Evolutionary conservation across 2,888 invertebrate genomes (phyloP).

Genomic region (Schrankia costaestrigalis): DNA sequence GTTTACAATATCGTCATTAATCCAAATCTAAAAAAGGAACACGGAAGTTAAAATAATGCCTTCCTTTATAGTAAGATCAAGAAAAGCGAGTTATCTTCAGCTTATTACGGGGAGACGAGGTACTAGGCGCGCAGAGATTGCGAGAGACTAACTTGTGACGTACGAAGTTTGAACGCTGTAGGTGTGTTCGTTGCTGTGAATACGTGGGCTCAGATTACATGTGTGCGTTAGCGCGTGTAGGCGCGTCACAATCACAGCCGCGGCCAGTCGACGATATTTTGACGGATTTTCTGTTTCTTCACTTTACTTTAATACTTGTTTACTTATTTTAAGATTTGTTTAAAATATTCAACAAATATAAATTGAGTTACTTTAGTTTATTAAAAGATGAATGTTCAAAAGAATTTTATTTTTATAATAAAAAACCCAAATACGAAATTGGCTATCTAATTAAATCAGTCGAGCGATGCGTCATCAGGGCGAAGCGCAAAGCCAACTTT

Average conservation of each 20-base stretch:
- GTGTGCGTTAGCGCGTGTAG: constrained; percentile 65
- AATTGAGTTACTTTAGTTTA: too few species aligned
- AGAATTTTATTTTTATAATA: constrained; percentile 7
- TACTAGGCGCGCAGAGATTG: constrained; percentile 71
- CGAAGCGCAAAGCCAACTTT: constrained; percentile 61
- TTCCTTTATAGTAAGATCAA: constrained; percentile 64
- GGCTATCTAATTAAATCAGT: constrained; percentile 33
- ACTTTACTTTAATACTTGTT: too few species aligned
- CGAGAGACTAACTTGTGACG: constrained; percentile 67
- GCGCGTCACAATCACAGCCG: constrained; percentile 57
- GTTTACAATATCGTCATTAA: constrained; percentile 8
- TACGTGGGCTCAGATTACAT: constrained; percentile 37
- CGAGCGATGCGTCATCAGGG: constrained; percentile 38
- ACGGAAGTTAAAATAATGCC: constrained; percentile 62
- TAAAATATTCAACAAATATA: neutral
- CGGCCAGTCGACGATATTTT: constrained; percentile 52
- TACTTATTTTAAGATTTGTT: too few species aligned
- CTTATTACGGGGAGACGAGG: constrained; percentile 75
- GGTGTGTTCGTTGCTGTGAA: constrained; percentile 37
- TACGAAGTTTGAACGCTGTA: constrained; percentile 55
- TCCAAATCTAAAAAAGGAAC: constrained; percentile 35
- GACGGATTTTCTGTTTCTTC: constrained; percentile 37
- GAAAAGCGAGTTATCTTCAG: constrained; percentile 77
- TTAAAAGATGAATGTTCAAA: too few species aligned
- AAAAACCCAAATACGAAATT: constrained; percentile 15